Percentiles rank a stretch among this genome's conserved stretches.
phyloP scores from a whole-genome alignment of 2,888 invertebrate species.

The Eristalinus sepulchralis region DNA sequence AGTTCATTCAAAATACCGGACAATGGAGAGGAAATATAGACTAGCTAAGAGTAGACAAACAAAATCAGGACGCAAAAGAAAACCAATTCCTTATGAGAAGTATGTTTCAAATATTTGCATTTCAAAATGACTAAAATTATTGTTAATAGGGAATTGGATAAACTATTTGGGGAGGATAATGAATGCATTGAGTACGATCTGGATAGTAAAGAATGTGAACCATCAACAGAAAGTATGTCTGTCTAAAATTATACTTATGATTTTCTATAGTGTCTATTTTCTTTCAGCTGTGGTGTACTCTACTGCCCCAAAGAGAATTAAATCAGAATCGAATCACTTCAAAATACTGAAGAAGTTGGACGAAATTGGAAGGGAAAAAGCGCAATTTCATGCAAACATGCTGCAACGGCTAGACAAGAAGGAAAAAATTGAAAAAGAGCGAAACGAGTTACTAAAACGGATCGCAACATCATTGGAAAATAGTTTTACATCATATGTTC shows the following conservation, averaged over 20 bases:
- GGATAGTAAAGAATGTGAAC: background rate
- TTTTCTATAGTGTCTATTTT: background rate
- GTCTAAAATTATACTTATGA: too few species aligned
- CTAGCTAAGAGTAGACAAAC: background rate
- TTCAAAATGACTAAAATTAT: background rate
- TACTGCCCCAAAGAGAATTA: background rate
- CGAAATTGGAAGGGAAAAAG: background rate
- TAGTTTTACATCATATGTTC: background rate
- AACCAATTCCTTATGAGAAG: background rate
- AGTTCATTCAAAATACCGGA: background rate
- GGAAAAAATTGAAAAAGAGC: background rate
- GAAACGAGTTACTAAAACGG: background rate
- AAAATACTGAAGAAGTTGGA: background rate
- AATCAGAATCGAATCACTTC: background rate
- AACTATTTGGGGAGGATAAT: background rate
- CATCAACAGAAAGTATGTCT: too few species aligned
- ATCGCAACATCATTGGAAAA: background rate
- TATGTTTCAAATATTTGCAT: background rate
- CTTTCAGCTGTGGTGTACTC: background rate
- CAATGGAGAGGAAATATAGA: slow-evolving; percentile 5
- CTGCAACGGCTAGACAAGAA: background rate
- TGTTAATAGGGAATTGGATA: background rate
- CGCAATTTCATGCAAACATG: background rate
- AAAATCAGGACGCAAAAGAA: background rate
- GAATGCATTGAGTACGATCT: background rate